Evolutionary conservation across 2,113 vertebrate species (phyloP).

Genomic region (Limanda limanda): DNA sequence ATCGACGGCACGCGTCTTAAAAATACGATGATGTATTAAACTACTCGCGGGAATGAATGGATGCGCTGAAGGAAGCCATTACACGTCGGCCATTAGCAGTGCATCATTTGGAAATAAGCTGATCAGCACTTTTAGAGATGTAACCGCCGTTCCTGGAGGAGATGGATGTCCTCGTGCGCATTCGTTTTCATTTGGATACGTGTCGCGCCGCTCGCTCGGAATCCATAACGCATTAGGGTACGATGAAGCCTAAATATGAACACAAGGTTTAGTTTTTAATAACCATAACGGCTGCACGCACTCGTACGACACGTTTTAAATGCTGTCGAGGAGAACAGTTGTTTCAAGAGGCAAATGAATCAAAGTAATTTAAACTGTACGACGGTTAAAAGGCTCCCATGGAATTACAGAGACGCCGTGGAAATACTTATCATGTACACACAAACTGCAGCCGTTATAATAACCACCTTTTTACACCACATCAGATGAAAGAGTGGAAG

Average conservation of each 20-base stretch:
- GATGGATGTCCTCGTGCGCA: conserved; percentile 31
- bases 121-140: conserved; percentile 72
- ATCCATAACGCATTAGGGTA: conserved; percentile 36
- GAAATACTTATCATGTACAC: not conserved
- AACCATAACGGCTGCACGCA: not conserved
- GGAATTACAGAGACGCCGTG: not conserved
- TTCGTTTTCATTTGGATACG: conserved; percentile 46
- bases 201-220: conserved; percentile 11
- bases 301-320: not conserved
- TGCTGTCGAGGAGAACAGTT: not conserved
- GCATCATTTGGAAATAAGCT: conserved; percentile 64
- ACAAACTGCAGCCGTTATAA: no score
- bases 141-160: conserved; percentile 32
- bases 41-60: conserved; percentile 52
- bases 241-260: conserved; percentile 9
- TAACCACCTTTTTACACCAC: no score
- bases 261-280: conserved; percentile 15
- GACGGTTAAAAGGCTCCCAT: not conserved
- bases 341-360: not conserved
- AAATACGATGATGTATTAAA: conserved; percentile 53
- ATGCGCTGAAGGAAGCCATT: conserved; percentile 42
- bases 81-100: conserved; percentile 49
- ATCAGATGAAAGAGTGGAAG: no score
- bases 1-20: conserved; percentile 54
- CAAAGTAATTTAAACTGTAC: not conserved